phyloP scores from a whole-genome alignment of 2,888 invertebrate genomes.

The Pyrochroa serraticornis region DNA sequence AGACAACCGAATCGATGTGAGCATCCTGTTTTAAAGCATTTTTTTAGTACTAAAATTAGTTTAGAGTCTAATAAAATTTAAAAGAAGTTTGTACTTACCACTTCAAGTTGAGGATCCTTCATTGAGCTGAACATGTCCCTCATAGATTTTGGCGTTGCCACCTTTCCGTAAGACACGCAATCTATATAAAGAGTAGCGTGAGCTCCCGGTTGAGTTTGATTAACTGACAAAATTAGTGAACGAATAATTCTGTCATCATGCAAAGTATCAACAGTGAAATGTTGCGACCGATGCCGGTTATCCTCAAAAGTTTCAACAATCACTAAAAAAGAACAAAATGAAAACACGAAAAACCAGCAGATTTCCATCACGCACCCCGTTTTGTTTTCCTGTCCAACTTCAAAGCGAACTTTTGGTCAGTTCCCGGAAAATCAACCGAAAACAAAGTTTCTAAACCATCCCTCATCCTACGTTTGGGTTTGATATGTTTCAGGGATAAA shows the following conservation, averaged over 20 bases:
- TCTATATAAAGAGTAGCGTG: conserved; percentile 70
- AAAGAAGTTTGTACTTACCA: conserved; percentile 61
- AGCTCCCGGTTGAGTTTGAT: conserved; percentile 63
- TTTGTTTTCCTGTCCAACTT: conserved; percentile 63
- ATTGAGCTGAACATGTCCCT: conserved; percentile 65
- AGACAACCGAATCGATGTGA: too few species aligned
- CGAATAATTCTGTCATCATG: conserved; percentile 63
- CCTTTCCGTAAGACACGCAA: conserved; percentile 69
- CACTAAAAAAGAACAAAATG: conserved; percentile 58
- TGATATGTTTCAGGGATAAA: conserved; percentile 61
- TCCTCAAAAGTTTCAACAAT: conserved; percentile 69
- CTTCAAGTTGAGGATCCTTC: conserved; percentile 61
- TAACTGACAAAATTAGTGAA: conserved; percentile 63
- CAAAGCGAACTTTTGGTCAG: conserved; percentile 62
- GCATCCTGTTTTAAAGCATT: too few species aligned
- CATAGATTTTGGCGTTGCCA: conserved; percentile 64
- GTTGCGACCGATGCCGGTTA: conserved; percentile 64
- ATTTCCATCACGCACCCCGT: conserved; percentile 56
- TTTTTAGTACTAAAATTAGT: too few species aligned
- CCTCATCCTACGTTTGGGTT: conserved; percentile 58
- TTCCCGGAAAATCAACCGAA: conserved; percentile 62
- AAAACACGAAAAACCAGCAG: conserved; percentile 4
- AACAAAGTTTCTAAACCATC: conserved; percentile 62
- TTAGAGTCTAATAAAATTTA: too few species aligned
- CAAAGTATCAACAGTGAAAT: conserved; percentile 66